phyloP scores from a whole-genome alignment of 2,113 vertebrate species.

The Ptilorrhoa leucosticta region DNA sequence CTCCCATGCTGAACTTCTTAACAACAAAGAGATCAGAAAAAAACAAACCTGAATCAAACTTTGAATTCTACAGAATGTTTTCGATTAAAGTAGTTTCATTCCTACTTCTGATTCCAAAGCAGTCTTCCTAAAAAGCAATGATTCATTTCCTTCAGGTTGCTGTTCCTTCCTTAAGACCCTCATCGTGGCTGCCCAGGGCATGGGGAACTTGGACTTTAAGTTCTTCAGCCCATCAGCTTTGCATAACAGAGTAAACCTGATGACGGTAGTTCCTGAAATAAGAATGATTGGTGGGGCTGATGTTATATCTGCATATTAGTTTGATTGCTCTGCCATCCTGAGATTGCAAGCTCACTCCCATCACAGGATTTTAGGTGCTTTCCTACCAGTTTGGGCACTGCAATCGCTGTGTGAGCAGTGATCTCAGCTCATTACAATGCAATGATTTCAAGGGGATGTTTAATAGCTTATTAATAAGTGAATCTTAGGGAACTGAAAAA shows the following conservation, averaged over 20 bases:
- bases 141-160: neutral
- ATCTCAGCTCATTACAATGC: constrained; percentile 24
- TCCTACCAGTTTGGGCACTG: neutral
- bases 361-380: constrained; percentile 17
- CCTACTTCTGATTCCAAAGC: neutral
- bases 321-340: neutral
- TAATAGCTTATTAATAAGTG: constrained; percentile 38
- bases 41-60: neutral
- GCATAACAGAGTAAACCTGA: neutral
- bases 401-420: neutral
- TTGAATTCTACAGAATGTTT: neutral
- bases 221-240: neutral
- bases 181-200: neutral
- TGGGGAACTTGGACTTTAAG: neutral
- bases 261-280: neutral
- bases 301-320: neutral
- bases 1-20: neutral
- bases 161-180: neutral
- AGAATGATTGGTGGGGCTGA: neutral
- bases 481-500: constrained; percentile 3
- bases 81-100: neutral
- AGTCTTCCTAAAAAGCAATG: neutral
- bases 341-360: neutral
- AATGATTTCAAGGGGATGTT: constrained; percentile 10
- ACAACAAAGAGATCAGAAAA: neutral